These are phyloP conservation scores for Tonatia bakeri DNA, from an alignment of 2,113 vertebrate species.

Conservation along the genomic window DNA sequence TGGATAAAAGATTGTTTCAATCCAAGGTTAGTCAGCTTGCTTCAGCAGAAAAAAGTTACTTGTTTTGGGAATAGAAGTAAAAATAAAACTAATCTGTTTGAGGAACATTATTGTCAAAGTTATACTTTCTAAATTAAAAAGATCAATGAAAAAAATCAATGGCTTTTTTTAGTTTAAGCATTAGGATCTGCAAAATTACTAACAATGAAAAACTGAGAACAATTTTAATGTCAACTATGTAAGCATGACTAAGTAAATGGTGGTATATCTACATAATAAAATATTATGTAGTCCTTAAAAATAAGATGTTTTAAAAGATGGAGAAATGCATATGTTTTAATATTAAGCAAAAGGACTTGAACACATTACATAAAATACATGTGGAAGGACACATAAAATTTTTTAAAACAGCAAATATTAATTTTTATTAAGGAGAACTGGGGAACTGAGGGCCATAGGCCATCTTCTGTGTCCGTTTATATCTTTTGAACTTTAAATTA, in stretches of 20 bases:
- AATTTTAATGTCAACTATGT: background rate
- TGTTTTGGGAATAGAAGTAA: background rate
- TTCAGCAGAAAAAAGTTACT: conserved; percentile 4
- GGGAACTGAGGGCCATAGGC: background rate
- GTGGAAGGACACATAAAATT: background rate
- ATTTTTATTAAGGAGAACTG: background rate
- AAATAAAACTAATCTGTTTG: background rate
- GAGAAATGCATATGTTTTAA: background rate
- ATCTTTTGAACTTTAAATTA: background rate
- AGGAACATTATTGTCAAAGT: background rate
- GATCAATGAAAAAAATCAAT: background rate
- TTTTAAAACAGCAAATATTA: background rate
- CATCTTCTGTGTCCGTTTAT: background rate
- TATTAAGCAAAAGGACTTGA: background rate
- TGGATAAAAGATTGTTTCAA: background rate
- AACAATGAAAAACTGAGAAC: background rate
- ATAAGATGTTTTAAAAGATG: background rate
- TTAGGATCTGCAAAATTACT: background rate
- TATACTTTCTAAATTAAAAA: conserved; percentile 24
- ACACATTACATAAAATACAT: background rate
- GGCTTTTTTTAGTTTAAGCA: background rate
- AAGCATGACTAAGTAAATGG: background rate
- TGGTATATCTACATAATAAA: conserved; percentile 1
- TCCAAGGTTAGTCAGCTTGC: background rate
- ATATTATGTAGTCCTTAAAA: background rate